Percentiles rank a stretch among this genome's conserved stretches.
Evolutionary conservation across 2,113 vertebrate genomes (phyloP).

Genomic region (Sciurus niger): DNA sequence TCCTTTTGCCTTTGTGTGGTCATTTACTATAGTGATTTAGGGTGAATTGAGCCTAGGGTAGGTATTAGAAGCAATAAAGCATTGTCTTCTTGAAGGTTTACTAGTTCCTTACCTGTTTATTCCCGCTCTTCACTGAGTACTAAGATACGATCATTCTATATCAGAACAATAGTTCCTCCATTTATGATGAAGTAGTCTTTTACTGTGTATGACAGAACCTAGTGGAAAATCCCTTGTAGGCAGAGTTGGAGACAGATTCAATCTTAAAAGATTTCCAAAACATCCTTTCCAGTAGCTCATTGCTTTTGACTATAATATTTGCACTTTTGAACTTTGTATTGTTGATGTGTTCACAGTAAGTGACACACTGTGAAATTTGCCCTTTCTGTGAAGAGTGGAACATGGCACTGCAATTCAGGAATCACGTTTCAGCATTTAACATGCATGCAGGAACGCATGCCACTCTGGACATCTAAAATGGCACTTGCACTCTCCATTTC

Average conservation of each 20-base stretch:
- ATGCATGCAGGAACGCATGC: background rate
- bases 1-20: constrained; percentile 36
- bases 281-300: background rate
- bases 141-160: constrained; percentile 50
- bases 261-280: constrained; percentile 70
- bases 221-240: constrained; percentile 35
- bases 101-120: constrained; percentile 39
- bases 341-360: constrained; percentile 2
- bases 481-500: background rate
- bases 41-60: constrained; percentile 31
- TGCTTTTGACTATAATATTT: constrained; percentile 44
- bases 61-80: constrained; percentile 64
- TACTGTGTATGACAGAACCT: constrained; percentile 5
- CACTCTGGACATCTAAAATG: background rate
- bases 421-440: background rate
- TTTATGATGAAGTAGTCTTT: constrained; percentile 20
- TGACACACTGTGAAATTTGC: background rate
- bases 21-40: constrained; percentile 66
- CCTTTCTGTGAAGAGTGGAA: constrained; percentile 26
- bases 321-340: constrained; percentile 63
- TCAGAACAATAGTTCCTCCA: constrained; percentile 2
- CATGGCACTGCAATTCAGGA: background rate
- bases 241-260: constrained; percentile 43
- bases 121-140: background rate
- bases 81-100: constrained; percentile 37